These are phyloP conservation scores for Eulemur rufifrons DNA, from an alignment of 2,113 vertebrate species.

Conservation along the genomic window DNA sequence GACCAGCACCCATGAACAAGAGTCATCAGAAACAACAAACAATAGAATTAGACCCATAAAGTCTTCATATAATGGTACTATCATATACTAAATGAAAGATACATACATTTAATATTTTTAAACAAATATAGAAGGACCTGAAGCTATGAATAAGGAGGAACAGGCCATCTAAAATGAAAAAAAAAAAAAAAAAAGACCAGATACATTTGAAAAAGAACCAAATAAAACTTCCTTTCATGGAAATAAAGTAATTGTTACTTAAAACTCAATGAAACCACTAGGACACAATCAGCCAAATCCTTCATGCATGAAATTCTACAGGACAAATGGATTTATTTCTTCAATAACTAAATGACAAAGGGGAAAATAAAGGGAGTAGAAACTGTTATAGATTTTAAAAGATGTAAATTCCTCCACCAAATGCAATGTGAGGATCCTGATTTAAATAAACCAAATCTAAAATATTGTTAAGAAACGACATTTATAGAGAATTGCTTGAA, in stretches of 20 bases:
- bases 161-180: background rate
- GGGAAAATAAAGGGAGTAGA: background rate
- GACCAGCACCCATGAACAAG: background rate
- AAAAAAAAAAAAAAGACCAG: too few species aligned
- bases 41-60: slow-evolving; percentile 9
- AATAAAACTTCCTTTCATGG: background rate
- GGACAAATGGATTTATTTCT: slow-evolving; percentile 22
- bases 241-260: slow-evolving; percentile 35
- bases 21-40: slow-evolving; percentile 21
- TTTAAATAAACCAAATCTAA: background rate
- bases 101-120: background rate
- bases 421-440: background rate
- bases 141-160: background rate
- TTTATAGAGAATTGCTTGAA: background rate
- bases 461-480: background rate
- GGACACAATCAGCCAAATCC: slow-evolving; percentile 5
- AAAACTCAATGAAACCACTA: slow-evolving; percentile 5
- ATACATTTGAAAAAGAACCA: slow-evolving; percentile 35
- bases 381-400: background rate
- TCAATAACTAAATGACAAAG: background rate
- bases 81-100: background rate
- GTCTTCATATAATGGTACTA: background rate
- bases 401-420: background rate
- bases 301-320: background rate
- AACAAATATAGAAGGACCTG: background rate